Percentiles rank a stretch among this genome's conserved stretches.
Evolutionary conservation across 2,797 vertebrate species (phyloP).

Genomic region (Cacajao melanocephalus): DNA sequence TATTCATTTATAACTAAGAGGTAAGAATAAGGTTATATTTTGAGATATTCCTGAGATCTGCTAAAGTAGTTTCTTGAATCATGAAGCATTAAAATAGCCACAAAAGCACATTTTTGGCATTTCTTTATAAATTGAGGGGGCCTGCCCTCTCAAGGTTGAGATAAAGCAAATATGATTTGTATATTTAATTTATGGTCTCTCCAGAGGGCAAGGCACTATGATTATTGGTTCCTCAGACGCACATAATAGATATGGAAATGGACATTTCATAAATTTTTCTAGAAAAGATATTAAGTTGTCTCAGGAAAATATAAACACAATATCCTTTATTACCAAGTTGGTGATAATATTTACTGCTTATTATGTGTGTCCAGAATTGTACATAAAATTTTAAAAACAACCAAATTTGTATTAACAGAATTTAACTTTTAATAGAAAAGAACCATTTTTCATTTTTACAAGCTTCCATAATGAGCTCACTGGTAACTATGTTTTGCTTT

Average conservation of each 20-base stretch:
- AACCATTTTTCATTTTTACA: background rate
- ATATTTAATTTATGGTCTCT: constrained; percentile 51
- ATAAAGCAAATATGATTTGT: constrained; percentile 42
- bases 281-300: background rate
- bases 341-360: background rate
- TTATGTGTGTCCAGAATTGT: background rate
- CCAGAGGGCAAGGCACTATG: background rate
- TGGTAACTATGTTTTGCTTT: background rate
- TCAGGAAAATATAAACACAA: constrained; percentile 11
- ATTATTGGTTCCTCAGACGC: constrained; percentile 21
- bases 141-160: constrained; percentile 37
- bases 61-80: constrained; percentile 47
- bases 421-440: background rate
- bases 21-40: constrained; percentile 52
- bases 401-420: background rate
- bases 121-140: constrained; percentile 47
- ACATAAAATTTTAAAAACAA: background rate
- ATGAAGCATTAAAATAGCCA: constrained; percentile 57
- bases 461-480: background rate
- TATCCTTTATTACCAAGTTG: background rate
- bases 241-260: constrained; percentile 1
- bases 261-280: constrained; percentile 12
- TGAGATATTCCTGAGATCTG: constrained; percentile 52
- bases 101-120: constrained; percentile 1
- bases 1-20: constrained; percentile 45